phyloP scores from a whole-genome alignment of 53 echinoderm and acorn worm genomes.

The Paelopatides confundens region DNA sequence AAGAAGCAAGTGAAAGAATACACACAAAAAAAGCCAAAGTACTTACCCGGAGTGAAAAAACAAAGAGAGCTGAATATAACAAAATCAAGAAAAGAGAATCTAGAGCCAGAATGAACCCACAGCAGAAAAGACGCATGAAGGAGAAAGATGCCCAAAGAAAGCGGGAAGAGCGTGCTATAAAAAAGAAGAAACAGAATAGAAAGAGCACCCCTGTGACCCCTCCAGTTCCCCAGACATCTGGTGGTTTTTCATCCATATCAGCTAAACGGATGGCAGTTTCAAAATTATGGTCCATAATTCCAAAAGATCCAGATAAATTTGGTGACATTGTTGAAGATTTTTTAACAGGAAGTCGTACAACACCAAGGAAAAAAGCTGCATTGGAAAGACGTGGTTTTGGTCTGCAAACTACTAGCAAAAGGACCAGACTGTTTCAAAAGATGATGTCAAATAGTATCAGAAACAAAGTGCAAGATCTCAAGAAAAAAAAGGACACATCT shows the following conservation, averaged over 20 bases:
- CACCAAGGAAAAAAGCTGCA: constrained; percentile 4
- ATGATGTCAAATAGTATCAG: constrained; percentile 4
- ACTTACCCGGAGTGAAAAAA: constrained; percentile 7
- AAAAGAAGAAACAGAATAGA: not conserved
- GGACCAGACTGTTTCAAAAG: not conserved
- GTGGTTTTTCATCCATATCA: constrained; percentile 2
- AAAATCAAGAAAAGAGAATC: not conserved
- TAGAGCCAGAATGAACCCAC: not conserved
- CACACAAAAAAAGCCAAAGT: not conserved
- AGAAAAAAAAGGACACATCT: constrained; percentile 1
- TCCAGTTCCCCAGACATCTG: not conserved
- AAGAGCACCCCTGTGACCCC: too few relatives aligned
- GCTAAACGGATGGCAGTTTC: constrained; percentile 35
- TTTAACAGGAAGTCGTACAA: not conserved
- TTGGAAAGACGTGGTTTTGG: not conserved
- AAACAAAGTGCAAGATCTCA: not conserved
- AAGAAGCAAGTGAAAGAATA: not conserved
- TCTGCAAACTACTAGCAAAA: not conserved
- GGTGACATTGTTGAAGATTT: constrained; percentile 27
- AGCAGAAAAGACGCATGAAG: not conserved
- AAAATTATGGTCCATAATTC: not conserved
- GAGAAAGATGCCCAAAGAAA: not conserved
- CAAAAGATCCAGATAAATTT: constrained; percentile 31
- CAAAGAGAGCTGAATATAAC: not conserved
- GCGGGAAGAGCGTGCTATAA: not conserved